A percentile compares a stretch with the other conserved stretches of the same genome.
These are phyloP conservation scores for Eptesicus fuscus DNA, from an alignment of 2,113 vertebrate species.

Conservation along the genomic window DNA sequence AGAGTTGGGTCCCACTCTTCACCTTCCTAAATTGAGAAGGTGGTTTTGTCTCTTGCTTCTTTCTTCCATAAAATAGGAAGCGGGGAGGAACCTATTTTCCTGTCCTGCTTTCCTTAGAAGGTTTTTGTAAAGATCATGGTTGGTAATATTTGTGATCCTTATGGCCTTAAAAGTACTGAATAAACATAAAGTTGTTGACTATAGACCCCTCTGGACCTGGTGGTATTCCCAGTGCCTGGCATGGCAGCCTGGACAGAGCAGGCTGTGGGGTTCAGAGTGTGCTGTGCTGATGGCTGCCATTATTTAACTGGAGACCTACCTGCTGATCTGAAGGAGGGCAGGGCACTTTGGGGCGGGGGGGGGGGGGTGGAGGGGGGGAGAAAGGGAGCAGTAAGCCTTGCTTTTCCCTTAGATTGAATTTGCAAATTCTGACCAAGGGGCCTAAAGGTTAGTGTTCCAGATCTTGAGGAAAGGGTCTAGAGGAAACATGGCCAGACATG, in stretches of 20 bases:
- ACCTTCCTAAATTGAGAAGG: neutral
- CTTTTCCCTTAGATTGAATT: neutral
- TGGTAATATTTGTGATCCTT: neutral
- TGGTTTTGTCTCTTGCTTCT: neutral
- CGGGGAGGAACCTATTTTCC: neutral
- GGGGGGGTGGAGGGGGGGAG: rapidly evolving
- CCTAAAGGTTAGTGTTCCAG: neutral
- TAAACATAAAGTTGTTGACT: neutral
- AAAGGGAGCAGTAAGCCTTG: neutral
- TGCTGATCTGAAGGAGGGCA: neutral
- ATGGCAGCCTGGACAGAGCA: neutral
- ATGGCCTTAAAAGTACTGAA: neutral
- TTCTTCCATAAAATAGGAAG: neutral
- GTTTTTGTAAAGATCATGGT: neutral
- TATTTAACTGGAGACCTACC: neutral
- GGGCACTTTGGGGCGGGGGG: neutral
- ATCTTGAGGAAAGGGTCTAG: neutral
- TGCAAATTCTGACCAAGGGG: neutral
- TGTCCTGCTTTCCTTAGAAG: neutral
- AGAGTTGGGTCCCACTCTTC: neutral
- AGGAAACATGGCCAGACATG: neutral
- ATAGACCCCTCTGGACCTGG: neutral
- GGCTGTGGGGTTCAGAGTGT: rapidly evolving
- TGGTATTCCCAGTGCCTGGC: neutral
- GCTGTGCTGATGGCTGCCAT: rapidly evolving